Percentiles rank a stretch among this genome's conserved stretches.
Evolutionary conservation across 2,113 vertebrate species (phyloP).

Genomic region (Ornithorhynchus anatinus): DNA sequence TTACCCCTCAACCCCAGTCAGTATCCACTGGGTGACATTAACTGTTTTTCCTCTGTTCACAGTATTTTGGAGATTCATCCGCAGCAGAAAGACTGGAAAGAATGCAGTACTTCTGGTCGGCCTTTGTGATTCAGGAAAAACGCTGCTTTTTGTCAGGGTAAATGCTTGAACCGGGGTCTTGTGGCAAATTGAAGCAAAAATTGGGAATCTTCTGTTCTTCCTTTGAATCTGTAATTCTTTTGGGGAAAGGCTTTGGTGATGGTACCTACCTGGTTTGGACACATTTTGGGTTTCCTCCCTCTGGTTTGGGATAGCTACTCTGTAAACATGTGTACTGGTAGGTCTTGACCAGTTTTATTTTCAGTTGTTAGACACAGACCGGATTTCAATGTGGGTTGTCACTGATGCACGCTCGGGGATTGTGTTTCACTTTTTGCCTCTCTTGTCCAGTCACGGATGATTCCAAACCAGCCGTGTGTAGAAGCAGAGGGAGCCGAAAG

Average conservation of each 20-base stretch:
- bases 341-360: no score
- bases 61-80: slow-evolving; percentile 73
- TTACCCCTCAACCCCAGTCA: accelerated
- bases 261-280: no score
- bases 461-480: no score
- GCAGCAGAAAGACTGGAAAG: slow-evolving; percentile 63
- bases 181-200: background rate
- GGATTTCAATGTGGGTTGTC: no score
- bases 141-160: slow-evolving; percentile 73
- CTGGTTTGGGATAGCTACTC: no score
- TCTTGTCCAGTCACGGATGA: no score
- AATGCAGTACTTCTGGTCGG: slow-evolving; percentile 73
- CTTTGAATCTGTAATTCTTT: background rate
- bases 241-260: background rate
- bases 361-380: no score
- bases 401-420: no score
- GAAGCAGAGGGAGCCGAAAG: no score
- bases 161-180: background rate
- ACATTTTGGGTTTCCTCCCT: no score
- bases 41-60: background rate
- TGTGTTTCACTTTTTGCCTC: no score
- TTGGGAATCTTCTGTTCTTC: background rate
- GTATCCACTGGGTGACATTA: background rate
- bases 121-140: slow-evolving; percentile 76
- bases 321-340: no score